Conservation (phyloP, 2,888 invertebrate genomes). For the Brassicogethes aeneus region DNA sequence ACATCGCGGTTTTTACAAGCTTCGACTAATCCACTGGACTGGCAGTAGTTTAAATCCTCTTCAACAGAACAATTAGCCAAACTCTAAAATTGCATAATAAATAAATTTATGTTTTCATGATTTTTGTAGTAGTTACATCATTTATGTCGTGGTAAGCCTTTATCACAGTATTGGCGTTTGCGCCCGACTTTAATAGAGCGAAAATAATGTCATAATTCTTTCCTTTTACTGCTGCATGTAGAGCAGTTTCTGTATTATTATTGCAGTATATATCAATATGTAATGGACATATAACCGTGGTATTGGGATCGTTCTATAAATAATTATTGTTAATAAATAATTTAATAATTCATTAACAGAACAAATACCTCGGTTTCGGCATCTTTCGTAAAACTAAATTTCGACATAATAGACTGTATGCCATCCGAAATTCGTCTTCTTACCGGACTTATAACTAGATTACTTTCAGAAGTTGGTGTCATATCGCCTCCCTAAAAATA, state of each 20-base stretch:
- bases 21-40: conserved; percentile 55
- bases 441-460: conserved; percentile 44
- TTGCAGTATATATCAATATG: conserved; percentile 66
- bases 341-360: conserved; percentile 7
- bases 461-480: conserved; percentile 30
- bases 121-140: conserved; percentile 25
- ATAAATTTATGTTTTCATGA: neutral
- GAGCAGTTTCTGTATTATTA: conserved; percentile 70
- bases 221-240: conserved; percentile 73
- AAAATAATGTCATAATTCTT: conserved; percentile 64
- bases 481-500: conserved; percentile 38
- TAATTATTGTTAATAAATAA: too few species aligned
- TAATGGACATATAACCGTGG: conserved; percentile 54
- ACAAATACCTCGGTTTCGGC: conserved; percentile 3
- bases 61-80: conserved; percentile 40
- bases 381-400: conserved; percentile 58
- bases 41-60: conserved; percentile 41
- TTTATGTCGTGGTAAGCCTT: conserved; percentile 43
- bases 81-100: conserved; percentile 19
- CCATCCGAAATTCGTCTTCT: conserved; percentile 75
- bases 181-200: conserved; percentile 65
- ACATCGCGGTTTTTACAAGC: conserved; percentile 60
- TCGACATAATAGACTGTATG: conserved; percentile 81
- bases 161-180: conserved; percentile 69
- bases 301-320: conserved; percentile 25